Conservation (phyloP, 2,797 vertebrate species). For the Pempheris klunzingeri region DNA sequence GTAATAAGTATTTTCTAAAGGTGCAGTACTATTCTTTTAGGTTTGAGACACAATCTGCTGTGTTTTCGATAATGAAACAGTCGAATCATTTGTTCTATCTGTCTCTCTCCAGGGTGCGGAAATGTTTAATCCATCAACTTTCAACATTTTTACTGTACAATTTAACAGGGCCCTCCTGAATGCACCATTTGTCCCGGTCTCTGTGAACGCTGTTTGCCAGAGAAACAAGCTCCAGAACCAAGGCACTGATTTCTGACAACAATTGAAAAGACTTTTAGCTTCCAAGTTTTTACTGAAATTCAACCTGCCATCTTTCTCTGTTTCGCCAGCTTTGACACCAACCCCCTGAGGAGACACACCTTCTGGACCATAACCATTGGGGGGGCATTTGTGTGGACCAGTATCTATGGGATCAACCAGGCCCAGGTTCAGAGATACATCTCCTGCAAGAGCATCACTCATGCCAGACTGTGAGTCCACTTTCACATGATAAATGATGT, state of each 20-base stretch:
- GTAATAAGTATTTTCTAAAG: not conserved
- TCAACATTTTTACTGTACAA: no score
- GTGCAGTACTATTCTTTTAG: not conserved
- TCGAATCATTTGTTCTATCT: not conserved
- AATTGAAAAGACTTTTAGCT: not conserved
- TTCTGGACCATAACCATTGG: conserved; percentile 95
- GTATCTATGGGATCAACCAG: conserved; percentile 94
- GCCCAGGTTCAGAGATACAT: conserved; percentile 97
- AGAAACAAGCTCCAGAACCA: not conserved
- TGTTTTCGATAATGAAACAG: not conserved
- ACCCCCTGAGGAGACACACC: conserved; percentile 92
- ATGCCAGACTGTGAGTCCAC: conserved; percentile 92
- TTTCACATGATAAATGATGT: no score
- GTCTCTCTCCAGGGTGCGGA: conserved; percentile 17
- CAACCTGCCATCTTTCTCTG: not conserved
- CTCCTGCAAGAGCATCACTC: conserved; percentile 92
- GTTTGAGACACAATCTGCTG: not conserved
- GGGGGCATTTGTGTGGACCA: conserved; percentile 91
- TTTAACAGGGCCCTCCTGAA: not conserved
- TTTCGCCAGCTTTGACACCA: conserved; percentile 89
- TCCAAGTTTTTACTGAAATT: not conserved
- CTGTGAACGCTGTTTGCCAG: not conserved
- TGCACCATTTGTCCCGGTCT: not conserved
- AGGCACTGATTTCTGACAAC: not conserved
- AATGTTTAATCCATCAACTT: not conserved